Conservation (phyloP, 2,888 invertebrate genomes). For the Apeira syringaria region DNA sequence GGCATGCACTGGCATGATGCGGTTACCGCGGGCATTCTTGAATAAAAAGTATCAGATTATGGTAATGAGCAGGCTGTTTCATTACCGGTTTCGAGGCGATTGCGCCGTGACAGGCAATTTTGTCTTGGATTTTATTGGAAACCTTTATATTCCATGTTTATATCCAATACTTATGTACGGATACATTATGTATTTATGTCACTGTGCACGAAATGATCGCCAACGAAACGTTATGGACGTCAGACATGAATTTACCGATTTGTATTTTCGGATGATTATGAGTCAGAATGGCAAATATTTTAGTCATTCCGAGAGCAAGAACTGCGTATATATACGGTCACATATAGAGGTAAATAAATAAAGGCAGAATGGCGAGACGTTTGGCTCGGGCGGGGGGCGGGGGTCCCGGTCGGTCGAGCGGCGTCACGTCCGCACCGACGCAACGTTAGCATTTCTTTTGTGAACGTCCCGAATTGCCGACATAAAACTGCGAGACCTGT, state of each 20-base stretch:
- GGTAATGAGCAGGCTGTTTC: conserved; percentile 41
- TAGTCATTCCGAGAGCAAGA: conserved; percentile 17
- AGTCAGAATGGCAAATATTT: conserved; percentile 25
- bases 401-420: conserved; percentile 41
- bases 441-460: conserved; percentile 78
- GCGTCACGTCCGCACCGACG: conserved; percentile 64
- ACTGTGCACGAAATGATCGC: conserved; percentile 23
- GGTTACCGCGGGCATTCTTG: conserved; percentile 27
- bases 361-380: conserved; percentile 13
- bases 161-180: conserved; percentile 30
- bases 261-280: conserved; percentile 26
- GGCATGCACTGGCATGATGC: conserved; percentile 20
- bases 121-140: conserved; percentile 55
- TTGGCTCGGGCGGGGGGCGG: conserved; percentile 22
- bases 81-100: conserved; percentile 50
- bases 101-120: conserved; percentile 45
- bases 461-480: conserved; percentile 78
- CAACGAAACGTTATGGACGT: conserved; percentile 20
- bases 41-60: conserved; percentile 36
- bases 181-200: conserved; percentile 28
- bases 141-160: conserved; percentile 49
- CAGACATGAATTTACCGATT: conserved; percentile 22
- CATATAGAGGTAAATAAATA: conserved; percentile 19
- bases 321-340: conserved; percentile 6
- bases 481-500: conserved; percentile 77